Base-by-base conservation (phyloP, 2,113 vertebrate genomes). In the Cebidichthys violaceus region DNA sequence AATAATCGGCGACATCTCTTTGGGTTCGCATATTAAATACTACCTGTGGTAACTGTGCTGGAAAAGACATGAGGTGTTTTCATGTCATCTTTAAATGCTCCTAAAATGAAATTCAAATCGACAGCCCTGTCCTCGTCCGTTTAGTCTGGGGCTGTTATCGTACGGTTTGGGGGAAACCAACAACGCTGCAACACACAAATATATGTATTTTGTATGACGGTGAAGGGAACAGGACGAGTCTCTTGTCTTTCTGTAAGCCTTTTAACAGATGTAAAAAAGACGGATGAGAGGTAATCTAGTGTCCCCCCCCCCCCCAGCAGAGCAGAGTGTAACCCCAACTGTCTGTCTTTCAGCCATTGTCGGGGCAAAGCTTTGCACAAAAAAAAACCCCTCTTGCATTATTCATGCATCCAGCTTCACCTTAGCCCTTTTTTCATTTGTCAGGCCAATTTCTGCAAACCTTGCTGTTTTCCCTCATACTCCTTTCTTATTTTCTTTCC, bases 341-440 rank as follows among this genome's bases (percentile, higher is more conserved):
- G 55, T 17, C 41, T 65, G 68, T 61, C 29, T 72, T 52, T 74
- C 31, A 35, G 69, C 62, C 68, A 17, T 62, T 9, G 59, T 41
- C 11, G 37, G 41, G 55, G 60, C 39, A 73, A 70, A 78, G 81
- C 74, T 68, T 72, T 60, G 24, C 64, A 52, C 4, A 33, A 6
- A 33, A 0, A n/a, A n/a, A n/a, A n/a, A n/a, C 80, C 68, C 57
- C 43, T 68, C 31, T 27, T 89, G 70, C 66, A 88, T 92, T 85
- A 92, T 92, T 90, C 86, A 91, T 78, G 22, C 15, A 18, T 70
- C 77, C 29, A 15, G 33, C 69, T 52, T 82, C 75, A 89, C 88
- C 82, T 92, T n/a, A 31, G 61, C 59, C 75, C 62, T 82, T 60
- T 82, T 60, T 41, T 83, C 35, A 67, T 87, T 83, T 69, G 41